Base-by-base conservation (phyloP, 2,113 vertebrate genomes). In the Halichoerus grypus region DNA sequence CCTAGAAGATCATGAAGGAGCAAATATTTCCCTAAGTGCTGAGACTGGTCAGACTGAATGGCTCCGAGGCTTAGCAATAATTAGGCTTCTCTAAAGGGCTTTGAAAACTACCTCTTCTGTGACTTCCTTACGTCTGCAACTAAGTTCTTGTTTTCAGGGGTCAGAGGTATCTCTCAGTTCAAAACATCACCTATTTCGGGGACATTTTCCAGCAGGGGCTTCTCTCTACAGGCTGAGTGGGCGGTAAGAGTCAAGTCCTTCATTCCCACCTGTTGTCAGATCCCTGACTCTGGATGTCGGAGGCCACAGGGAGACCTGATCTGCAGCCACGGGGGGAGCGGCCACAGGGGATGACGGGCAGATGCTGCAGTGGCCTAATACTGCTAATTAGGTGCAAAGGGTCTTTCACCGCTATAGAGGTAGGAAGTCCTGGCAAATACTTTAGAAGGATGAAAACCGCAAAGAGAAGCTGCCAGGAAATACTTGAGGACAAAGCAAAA, bases 361-460 rank as follows among this genome's bases (percentile, higher is more conserved):
- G 76, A 65, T 59, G 15, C 2, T 16, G 53, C 80, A 36, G 71
- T 49, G 49, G 59, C 13, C 79, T 24, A 5, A 71, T 36, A 13
- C n/a, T 65, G 71, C 49, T 36, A 77, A 61, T 93, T 13, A 88
- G 33, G 63, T 67, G 16, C 1, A 7, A 33, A 61, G 51, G 10
- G 33, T 81, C 36, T 88, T 81, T 65, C 74, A 71, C 24, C 11
- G 14, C n/a, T 22, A 1, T 26, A 90, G 26, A 61, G 85, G 26
- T 15, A 57, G 15, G 31, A 72, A 39, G 39, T 42, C 63, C 72
- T 65, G 74, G 57, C 36, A 97, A 91, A 81, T 82, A 22, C 33
- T 82, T 94, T 4, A 71, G 26, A 69, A 96, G 65, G 72, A 79
- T 71, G 33, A 93, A 97, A 72, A n/a, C 39, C 67, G 24, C 33